These are phyloP conservation scores for Novumbra hubbsi DNA, from an alignment of 2,797 vertebrate species.

Conservation along the genomic window DNA sequence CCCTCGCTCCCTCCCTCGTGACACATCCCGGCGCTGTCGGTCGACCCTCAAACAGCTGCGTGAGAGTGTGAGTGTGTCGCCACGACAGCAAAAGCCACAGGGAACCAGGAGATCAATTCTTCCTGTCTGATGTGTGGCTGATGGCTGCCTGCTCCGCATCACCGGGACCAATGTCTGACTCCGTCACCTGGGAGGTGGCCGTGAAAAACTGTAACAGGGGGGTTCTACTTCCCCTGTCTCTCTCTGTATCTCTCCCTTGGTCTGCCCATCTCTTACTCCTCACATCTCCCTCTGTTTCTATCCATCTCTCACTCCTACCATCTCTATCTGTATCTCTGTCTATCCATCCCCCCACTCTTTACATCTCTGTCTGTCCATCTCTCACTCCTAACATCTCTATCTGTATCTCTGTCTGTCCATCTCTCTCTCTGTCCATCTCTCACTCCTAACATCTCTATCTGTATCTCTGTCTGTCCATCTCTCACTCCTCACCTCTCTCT, in stretches of 20 bases:
- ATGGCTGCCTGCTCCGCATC: conserved; percentile 11
- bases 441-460: neutral
- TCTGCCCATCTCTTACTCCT: neutral
- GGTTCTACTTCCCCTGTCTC: neutral
- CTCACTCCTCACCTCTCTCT: neutral
- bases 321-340: neutral
- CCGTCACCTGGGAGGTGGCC: neutral
- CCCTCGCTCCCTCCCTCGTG: conserved; percentile 57
- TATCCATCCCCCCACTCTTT: neutral
- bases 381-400: neutral
- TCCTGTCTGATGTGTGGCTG: conserved; percentile 34
- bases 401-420: neutral
- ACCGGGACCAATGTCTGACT: conserved; percentile 31
- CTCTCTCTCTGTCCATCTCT: neutral
- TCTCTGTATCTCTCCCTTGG: too few relatives aligned
- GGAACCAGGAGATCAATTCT: conserved; percentile 47
- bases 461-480: neutral
- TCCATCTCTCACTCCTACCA: neutral
- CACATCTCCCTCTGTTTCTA: neutral
- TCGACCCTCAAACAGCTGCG: conserved; percentile 57
- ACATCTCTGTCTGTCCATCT: neutral
- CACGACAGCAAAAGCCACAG: conserved; percentile 50
- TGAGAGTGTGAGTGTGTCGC: conserved; percentile 13
- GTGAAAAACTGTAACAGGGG: too few relatives aligned
- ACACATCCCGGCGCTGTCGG: conserved; percentile 60